Evolutionary conservation across 2,888 invertebrate genomes (phyloP).

Genomic region (Hylaea fasciaria): DNA sequence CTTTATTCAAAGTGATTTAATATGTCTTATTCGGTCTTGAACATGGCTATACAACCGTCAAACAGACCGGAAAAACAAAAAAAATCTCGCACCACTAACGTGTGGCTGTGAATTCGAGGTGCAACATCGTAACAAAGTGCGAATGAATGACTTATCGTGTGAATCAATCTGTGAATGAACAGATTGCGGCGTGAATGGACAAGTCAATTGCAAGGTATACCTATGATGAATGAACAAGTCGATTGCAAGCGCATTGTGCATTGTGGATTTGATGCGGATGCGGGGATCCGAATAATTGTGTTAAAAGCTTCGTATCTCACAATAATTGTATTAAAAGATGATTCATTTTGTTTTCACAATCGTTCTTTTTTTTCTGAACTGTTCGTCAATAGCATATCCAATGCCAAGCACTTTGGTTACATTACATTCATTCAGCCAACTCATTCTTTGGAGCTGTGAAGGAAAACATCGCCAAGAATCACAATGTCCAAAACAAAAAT

Average conservation of each 20-base stretch:
- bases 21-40: no score
- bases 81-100: conserved; percentile 5
- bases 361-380: not conserved
- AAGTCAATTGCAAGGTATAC: not conserved
- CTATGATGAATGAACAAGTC: conserved; percentile 16
- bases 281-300: conserved; percentile 19
- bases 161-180: conserved; percentile 28
- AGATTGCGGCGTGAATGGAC: conserved; percentile 12
- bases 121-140: conserved; percentile 17
- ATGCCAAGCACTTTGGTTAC: no score
- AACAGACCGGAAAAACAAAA: conserved; percentile 9
- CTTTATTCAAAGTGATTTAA: not conserved
- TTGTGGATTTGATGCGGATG: conserved; percentile 24
- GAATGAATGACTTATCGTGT: conserved; percentile 27
- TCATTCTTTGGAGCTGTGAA: no score
- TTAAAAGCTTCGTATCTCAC: conserved; percentile 9
- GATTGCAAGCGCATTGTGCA: conserved; percentile 17
- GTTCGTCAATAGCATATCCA: no score
- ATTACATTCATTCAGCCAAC: no score
- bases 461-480: no score
- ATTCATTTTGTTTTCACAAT: conserved; percentile 3
- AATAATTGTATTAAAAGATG: not conserved
- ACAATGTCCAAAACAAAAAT: no score
- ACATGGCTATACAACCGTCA: no score
- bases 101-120: conserved; percentile 17